Conservation (phyloP, 1,140 invertebrate genomes). For the Nasonia vitripennis region DNA sequence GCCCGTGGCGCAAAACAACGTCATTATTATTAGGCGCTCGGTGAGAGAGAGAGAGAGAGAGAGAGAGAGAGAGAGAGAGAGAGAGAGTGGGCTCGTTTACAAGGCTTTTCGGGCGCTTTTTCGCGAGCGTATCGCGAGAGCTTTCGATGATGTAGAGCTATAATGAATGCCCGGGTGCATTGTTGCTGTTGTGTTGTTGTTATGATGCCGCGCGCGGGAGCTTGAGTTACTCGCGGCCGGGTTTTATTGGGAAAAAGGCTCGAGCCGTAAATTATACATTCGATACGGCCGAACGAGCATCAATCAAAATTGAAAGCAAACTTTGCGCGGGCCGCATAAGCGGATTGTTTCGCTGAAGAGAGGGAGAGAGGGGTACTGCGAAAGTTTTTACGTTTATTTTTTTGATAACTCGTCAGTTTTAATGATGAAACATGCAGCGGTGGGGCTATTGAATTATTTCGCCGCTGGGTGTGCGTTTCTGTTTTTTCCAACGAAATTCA, state of each 20-base stretch:
- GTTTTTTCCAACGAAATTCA: not conserved
- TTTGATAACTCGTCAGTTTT: not conserved
- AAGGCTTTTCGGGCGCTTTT: not conserved
- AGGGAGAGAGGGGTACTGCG: too few relatives aligned
- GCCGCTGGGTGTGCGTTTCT: not conserved
- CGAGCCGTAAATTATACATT: not conserved
- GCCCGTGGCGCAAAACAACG: not conserved
- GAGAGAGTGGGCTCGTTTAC: not conserved
- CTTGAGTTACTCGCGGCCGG: not conserved
- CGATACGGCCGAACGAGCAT: not conserved
- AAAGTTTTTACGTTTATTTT: not conserved
- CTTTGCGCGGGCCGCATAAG: not conserved
- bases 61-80: too few relatives aligned
- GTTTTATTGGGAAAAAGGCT: not conserved
- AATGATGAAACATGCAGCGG: not conserved
- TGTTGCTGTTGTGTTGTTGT: not conserved
- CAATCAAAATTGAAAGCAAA: not conserved
- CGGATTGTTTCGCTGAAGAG: not conserved
- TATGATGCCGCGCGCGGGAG: not conserved
- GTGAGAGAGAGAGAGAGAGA: too few relatives aligned
- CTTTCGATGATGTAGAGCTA: not conserved
- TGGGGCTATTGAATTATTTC: not conserved
- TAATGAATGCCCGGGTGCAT: not conserved
- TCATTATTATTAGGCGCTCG: not conserved
- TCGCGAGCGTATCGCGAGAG: not conserved